Percentiles rank a stretch among this genome's conserved stretches.
Conservation (phyloP, 2,797 vertebrate species). For the Pseudochromis fuscus region DNA sequence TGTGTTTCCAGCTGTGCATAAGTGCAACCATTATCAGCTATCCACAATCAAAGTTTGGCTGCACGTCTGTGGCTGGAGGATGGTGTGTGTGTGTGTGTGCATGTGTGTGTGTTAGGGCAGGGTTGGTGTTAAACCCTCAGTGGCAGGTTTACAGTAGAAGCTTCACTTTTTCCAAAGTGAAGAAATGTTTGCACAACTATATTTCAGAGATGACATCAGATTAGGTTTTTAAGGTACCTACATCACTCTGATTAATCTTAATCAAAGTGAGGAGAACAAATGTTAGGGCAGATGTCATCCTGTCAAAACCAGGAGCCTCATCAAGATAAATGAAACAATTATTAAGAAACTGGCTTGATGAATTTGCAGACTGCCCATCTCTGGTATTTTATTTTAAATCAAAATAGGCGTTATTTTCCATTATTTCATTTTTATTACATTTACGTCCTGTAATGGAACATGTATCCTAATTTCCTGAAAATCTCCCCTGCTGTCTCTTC, state of each 20-base stretch:
- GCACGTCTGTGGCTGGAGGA: slow-evolving; percentile 11
- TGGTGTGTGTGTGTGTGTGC: slow-evolving; percentile 30
- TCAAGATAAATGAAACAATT: slow-evolving; percentile 11
- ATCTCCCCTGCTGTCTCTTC: slow-evolving; percentile 30
- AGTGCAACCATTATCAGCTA: slow-evolving; percentile 50
- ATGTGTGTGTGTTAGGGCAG: slow-evolving; percentile 41
- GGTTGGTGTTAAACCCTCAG: slow-evolving; percentile 19
- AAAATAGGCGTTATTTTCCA: slow-evolving; percentile 26
- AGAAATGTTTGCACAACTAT: slow-evolving; percentile 28
- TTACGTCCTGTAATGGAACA: slow-evolving; percentile 33
- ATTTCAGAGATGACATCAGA: slow-evolving; percentile 30
- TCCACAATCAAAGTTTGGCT: slow-evolving; percentile 43
- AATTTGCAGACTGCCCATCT: slow-evolving; percentile 2
- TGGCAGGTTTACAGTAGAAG: slow-evolving; percentile 38
- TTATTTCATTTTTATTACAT: slow-evolving; percentile 5
- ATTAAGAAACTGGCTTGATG: background rate
- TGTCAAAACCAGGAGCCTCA: slow-evolving; percentile 6
- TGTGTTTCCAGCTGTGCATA: slow-evolving; percentile 41
- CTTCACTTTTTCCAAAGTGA: slow-evolving; percentile 55
- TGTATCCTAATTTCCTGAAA: slow-evolving; percentile 26
- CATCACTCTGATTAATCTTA: background rate
- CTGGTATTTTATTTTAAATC: slow-evolving; percentile 9
- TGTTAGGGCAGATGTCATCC: too few species aligned
- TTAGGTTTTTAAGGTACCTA: slow-evolving; percentile 26
- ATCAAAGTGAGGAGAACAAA: too few species aligned